phyloP scores from a whole-genome alignment of 2,797 vertebrate species.

The Corythornis leucogaster region DNA sequence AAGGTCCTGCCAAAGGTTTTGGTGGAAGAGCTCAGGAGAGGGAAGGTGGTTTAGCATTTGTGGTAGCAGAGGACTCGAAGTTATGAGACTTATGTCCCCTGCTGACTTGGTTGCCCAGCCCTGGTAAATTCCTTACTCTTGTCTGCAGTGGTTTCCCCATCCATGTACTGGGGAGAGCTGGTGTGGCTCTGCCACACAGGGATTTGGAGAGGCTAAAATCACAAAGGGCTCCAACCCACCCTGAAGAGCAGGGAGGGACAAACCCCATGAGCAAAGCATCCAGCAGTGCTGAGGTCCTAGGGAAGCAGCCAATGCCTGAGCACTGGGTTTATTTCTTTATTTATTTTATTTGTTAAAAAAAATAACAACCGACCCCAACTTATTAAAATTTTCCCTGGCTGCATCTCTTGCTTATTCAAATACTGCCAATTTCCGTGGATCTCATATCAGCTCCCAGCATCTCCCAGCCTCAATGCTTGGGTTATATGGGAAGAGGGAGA shows the following conservation, averaged over 20 bases:
- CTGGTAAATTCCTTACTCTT: background rate
- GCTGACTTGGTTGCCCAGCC: background rate
- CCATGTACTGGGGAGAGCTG: background rate
- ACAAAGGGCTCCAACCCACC: background rate
- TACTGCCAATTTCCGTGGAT: conserved; percentile 31
- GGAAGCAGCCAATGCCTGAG: background rate
- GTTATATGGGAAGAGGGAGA: background rate
- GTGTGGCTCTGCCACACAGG: accelerated
- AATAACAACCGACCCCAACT: background rate
- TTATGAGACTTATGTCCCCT: background rate
- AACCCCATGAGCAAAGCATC: background rate
- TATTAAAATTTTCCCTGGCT: conserved; percentile 34
- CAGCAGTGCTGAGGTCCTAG: background rate
- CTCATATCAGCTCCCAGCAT: conserved; percentile 57
- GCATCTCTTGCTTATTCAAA: conserved; percentile 51
- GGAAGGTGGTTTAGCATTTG: background rate
- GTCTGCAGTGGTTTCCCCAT: background rate
- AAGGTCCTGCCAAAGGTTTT: background rate
- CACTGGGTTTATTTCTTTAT: background rate
- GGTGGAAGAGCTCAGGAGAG: background rate
- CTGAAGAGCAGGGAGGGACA: background rate
- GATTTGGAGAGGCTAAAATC: background rate
- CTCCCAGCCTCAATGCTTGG: conserved; percentile 30
- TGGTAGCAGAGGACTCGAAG: background rate
- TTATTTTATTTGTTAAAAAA: background rate